A percentile compares a stretch with the other conserved stretches of the same genome.
These are phyloP conservation scores for Octopus bimaculoides DNA, from an alignment of 1,140 invertebrate species.

Conservation along the genomic window DNA sequence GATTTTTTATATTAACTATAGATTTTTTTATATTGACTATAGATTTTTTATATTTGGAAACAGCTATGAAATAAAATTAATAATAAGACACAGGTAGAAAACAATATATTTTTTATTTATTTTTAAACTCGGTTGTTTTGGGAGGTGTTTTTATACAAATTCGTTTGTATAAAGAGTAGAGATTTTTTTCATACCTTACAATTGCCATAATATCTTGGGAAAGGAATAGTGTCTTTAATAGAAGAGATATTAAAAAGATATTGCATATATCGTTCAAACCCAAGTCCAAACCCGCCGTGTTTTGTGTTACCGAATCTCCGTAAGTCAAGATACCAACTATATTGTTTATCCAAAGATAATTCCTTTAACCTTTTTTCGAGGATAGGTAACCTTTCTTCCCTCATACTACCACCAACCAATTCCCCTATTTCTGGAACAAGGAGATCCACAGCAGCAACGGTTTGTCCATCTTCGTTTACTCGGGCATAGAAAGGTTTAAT, in stretches of 20 bases:
- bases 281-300: constrained; percentile 92
- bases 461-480: constrained; percentile 61
- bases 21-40: no score
- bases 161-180: no score
- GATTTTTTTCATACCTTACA: neutral
- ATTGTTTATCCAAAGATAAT: constrained; percentile 28
- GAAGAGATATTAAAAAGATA: constrained; percentile 75
- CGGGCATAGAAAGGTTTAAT: constrained; percentile 96
- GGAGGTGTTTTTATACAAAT: no score
- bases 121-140: no score
- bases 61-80: no score
- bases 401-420: constrained; percentile 87
- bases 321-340: constrained; percentile 77
- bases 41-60: no score
- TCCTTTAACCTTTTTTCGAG: constrained; percentile 60
- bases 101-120: no score
- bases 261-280: constrained; percentile 89
- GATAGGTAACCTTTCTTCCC: constrained; percentile 75
- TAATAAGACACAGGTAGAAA: no score
- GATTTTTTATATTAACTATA: no score
- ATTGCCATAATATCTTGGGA: constrained; percentile 73
- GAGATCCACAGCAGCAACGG: constrained; percentile 82
- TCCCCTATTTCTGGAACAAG: constrained; percentile 86
- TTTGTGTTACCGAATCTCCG: constrained; percentile 83
- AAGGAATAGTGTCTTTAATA: constrained; percentile 92